Evolutionary conservation across 2,888 invertebrate species (phyloP).

Genomic region (Campaea margaritaria): DNA sequence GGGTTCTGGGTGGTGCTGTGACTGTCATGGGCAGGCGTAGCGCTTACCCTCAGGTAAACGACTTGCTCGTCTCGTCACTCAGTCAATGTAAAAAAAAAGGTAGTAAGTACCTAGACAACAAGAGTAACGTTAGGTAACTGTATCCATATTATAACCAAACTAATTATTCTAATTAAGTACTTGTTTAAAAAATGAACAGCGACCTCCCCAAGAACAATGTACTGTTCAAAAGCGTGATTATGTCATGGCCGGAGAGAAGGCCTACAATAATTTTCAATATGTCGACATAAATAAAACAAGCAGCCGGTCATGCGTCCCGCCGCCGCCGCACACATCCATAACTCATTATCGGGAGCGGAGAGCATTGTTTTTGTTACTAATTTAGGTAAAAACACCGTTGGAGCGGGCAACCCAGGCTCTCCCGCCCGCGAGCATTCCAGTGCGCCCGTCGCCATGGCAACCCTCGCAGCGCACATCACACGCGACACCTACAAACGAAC

Average conservation of each 20-base stretch:
- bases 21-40: too few species aligned
- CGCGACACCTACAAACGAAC: conserved; percentile 61
- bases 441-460: conserved; percentile 85
- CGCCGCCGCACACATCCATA: conserved; percentile 45
- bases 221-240: conserved; percentile 16
- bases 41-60: too few species aligned
- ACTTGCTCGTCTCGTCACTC: too few species aligned
- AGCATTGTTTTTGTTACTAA: conserved; percentile 65
- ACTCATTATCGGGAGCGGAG: conserved; percentile 52
- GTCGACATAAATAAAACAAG: conserved; percentile 27
- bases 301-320: conserved; percentile 21
- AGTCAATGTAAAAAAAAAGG: too few species aligned
- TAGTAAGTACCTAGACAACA: too few species aligned
- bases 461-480: conserved; percentile 65
- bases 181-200: neutral
- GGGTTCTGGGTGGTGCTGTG: too few species aligned
- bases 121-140: too few species aligned
- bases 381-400: conserved; percentile 71
- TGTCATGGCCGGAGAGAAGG: conserved; percentile 18
- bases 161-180: too few species aligned
- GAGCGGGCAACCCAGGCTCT: conserved; percentile 69
- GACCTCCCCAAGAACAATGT: neutral
- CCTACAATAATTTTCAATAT: conserved; percentile 18
- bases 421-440: conserved; percentile 70
- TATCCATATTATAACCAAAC: too few species aligned